These are phyloP conservation scores for Argyresthia albistria DNA, from an alignment of 2,888 invertebrate species.

Conservation along the genomic window DNA sequence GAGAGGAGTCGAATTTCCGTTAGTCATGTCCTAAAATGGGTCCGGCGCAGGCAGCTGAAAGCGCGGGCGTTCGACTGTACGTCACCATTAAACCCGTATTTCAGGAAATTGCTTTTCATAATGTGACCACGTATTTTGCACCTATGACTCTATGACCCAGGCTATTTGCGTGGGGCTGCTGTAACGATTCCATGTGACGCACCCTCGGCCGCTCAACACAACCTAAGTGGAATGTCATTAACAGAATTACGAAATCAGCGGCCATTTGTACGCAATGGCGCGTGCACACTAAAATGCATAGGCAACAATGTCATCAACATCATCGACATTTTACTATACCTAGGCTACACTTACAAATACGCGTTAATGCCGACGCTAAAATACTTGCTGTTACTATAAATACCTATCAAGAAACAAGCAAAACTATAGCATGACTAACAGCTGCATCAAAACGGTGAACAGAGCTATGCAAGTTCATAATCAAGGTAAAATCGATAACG, in stretches of 20 bases:
- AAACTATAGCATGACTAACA: too few relatives aligned
- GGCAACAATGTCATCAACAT: too few relatives aligned
- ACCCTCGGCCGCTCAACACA: slow-evolving; percentile 32
- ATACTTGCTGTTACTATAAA: too few relatives aligned
- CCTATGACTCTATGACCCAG: slow-evolving; percentile 20
- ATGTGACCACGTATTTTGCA: slow-evolving; percentile 45
- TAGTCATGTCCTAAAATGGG: slow-evolving; percentile 83
- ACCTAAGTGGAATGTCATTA: slow-evolving; percentile 57
- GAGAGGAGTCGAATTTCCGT: slow-evolving; percentile 77
- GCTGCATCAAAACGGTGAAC: not conserved
- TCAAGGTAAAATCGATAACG: not conserved
- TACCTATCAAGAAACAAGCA: too few relatives aligned
- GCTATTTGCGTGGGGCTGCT: slow-evolving; percentile 32
- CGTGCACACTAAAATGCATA: slow-evolving; percentile 12
- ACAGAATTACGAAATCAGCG: slow-evolving; percentile 45
- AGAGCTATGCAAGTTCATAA: not conserved
- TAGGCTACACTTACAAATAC: too few relatives aligned
- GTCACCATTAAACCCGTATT: slow-evolving; percentile 67
- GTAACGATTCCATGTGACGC: slow-evolving; percentile 54
- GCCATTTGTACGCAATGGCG: slow-evolving; percentile 20
- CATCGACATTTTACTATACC: too few relatives aligned
- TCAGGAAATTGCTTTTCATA: slow-evolving; percentile 56
- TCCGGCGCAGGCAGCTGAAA: slow-evolving; percentile 72
- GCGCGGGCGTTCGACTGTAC: slow-evolving; percentile 68
- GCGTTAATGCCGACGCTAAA: too few relatives aligned